These are phyloP conservation scores for Periparus ater DNA, from an alignment of 2,797 vertebrate species.

Conservation along the genomic window DNA sequence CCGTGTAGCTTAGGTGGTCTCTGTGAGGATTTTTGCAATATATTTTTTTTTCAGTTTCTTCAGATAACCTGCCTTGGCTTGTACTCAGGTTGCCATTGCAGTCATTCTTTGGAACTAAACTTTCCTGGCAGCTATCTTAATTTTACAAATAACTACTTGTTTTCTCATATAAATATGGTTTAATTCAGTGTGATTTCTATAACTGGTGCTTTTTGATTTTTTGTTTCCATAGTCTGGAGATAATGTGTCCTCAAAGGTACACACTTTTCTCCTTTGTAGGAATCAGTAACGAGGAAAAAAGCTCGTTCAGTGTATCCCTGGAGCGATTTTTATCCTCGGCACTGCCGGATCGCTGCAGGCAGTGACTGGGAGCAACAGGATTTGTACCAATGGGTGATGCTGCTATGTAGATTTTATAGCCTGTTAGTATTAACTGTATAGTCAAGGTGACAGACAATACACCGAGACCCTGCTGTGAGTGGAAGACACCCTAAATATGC, in stretches of 20 bases:
- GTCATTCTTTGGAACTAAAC: not conserved
- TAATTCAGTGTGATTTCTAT: not conserved
- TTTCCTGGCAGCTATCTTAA: not conserved
- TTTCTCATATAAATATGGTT: not conserved
- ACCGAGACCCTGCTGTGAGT: not conserved
- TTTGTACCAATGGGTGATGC: not conserved
- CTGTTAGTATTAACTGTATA: not conserved
- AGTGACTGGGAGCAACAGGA: not conserved
- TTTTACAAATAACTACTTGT: not conserved
- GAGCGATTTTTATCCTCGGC: fast-evolving
- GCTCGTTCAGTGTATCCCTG: fast-evolving
- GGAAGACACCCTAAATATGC: not conserved
- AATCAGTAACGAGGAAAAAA: not conserved
- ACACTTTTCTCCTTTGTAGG: not conserved
- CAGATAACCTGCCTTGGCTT: not conserved
- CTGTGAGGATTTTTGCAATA: not conserved
- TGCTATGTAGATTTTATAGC: not conserved
- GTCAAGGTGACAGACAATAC: not conserved
- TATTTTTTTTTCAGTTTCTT: not conserved
- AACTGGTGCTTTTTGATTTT: not conserved
- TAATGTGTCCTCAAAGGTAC: not conserved
- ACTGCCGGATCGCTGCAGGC: not conserved
- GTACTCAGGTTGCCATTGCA: not conserved
- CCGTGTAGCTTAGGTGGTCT: not conserved
- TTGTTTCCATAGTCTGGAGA: not conserved